Conservation (phyloP, 1,140 invertebrate species). For the Hycleus cichorii region DNA sequence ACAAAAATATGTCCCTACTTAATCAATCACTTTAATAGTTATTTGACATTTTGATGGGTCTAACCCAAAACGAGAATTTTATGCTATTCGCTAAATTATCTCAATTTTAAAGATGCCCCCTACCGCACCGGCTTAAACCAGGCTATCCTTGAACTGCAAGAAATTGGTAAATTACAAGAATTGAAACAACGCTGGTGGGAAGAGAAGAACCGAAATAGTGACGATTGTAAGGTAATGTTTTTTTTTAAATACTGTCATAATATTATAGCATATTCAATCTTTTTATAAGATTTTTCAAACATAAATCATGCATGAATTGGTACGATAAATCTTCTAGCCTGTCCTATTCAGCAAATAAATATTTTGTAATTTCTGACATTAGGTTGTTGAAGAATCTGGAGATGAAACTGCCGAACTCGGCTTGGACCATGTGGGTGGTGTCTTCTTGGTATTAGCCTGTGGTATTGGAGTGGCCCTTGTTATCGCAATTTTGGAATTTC, state of each 20-base stretch:
- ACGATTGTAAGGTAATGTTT: conserved; percentile 39
- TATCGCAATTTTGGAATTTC: conserved; percentile 67
- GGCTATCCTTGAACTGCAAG: conserved; percentile 67
- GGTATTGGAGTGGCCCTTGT: conserved; percentile 58
- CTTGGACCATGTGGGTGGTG: conserved; percentile 79
- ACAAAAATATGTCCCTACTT: conserved; percentile 14
- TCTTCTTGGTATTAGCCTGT: conserved; percentile 76
- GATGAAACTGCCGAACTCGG: conserved; percentile 53
- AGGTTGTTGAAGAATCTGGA: conserved; percentile 24
- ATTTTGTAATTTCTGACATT: too few relatives aligned
- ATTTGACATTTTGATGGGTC: conserved; percentile 6
- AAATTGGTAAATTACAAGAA: conserved; percentile 58
- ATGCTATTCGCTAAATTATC: neutral
- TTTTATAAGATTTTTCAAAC: too few relatives aligned
- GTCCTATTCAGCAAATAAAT: too few relatives aligned
- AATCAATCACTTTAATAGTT: conserved; percentile 13
- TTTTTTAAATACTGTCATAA: neutral
- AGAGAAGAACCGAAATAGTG: conserved; percentile 43
- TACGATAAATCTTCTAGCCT: too few relatives aligned
- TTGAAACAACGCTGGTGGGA: conserved; percentile 80
- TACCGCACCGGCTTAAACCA: conserved; percentile 59
- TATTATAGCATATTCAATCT: neutral
- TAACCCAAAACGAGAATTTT: too few relatives aligned
- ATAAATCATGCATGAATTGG: too few relatives aligned
- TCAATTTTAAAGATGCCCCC: conserved; percentile 52